Conservation (phyloP, 2,888 invertebrate genomes). For the Philereme transversata region DNA sequence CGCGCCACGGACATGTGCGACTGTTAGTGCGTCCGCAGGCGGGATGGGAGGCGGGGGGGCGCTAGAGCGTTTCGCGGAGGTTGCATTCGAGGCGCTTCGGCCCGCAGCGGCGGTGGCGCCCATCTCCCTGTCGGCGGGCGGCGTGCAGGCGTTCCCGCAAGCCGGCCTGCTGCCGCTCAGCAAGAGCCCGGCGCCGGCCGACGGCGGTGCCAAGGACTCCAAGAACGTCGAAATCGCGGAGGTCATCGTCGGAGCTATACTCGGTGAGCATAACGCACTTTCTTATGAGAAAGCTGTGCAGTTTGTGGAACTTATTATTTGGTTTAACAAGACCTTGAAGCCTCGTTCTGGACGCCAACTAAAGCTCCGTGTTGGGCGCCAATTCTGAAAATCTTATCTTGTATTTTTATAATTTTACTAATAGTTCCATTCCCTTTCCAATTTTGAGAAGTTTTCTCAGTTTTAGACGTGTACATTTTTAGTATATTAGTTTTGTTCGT, state of each 20-base stretch:
- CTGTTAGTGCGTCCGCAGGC: conserved; percentile 30
- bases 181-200: conserved; percentile 92
- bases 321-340: neutral
- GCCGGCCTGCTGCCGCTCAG: conserved; percentile 89
- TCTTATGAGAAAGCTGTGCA: neutral
- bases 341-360: conserved; percentile 18
- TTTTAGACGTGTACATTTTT: too few species aligned
- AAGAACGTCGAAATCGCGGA: conserved; percentile 98
- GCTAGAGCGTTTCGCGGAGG: conserved; percentile 90
- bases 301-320: neutral
- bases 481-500: too few species aligned
- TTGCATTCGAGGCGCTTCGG: conserved; percentile 89
- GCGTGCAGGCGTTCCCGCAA: conserved; percentile 86
- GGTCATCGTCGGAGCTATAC: conserved; percentile 98
- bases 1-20: conserved; percentile 22
- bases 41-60: conserved; percentile 36
- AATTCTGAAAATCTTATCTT: neutral
- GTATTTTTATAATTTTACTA: too few species aligned
- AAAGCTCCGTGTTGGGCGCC: conserved; percentile 9
- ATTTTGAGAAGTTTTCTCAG: too few species aligned
- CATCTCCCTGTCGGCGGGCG: conserved; percentile 90
- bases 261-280: conserved; percentile 85
- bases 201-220: conserved; percentile 90
- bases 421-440: too few species aligned
- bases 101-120: conserved; percentile 88